Percentiles rank a stretch among this genome's conserved stretches.
Conservation (phyloP, 1,140 invertebrate species). For the Olivierus martensii region DNA sequence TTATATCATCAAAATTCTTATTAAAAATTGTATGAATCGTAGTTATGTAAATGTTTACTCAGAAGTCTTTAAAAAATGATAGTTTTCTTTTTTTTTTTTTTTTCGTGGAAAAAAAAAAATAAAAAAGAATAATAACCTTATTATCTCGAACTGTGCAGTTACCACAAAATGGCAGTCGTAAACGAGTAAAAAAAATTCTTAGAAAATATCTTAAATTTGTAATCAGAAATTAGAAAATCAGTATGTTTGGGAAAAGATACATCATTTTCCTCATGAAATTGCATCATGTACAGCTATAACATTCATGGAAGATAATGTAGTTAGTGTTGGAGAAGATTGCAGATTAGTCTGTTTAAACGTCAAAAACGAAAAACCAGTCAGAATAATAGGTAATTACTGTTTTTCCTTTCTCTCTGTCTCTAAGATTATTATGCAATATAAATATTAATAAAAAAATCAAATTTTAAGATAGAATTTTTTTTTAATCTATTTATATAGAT, state of each 20-base stretch:
- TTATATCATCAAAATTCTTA: too few relatives aligned
- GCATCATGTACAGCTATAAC: constrained; percentile 28
- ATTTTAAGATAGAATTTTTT: too few relatives aligned
- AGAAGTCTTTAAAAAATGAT: too few relatives aligned
- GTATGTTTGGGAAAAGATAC: constrained; percentile 43
- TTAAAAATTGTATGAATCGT: too few relatives aligned
- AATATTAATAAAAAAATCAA: background rate
- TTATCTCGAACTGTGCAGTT: too few relatives aligned
- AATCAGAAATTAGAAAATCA: constrained; percentile 20
- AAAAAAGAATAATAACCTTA: too few relatives aligned
- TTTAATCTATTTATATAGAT: constrained; percentile 39
- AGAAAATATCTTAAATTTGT: background rate
- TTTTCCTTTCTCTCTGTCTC: constrained; percentile 23
- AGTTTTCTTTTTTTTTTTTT: too few relatives aligned
- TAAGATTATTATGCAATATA: too few relatives aligned
- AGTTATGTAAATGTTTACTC: too few relatives aligned
- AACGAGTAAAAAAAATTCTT: too few relatives aligned
- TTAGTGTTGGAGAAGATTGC: constrained; percentile 68
- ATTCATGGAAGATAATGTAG: constrained; percentile 24
- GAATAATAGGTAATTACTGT: constrained; percentile 40
- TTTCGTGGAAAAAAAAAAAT: too few relatives aligned
- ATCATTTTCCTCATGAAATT: constrained; percentile 14
- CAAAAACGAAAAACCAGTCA: constrained; percentile 41
- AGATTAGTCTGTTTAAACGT: constrained; percentile 51
- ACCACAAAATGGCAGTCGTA: too few relatives aligned